Conservation (phyloP, 2,888 invertebrate species). For the Hydrotaea cyrtoneurina region DNA sequence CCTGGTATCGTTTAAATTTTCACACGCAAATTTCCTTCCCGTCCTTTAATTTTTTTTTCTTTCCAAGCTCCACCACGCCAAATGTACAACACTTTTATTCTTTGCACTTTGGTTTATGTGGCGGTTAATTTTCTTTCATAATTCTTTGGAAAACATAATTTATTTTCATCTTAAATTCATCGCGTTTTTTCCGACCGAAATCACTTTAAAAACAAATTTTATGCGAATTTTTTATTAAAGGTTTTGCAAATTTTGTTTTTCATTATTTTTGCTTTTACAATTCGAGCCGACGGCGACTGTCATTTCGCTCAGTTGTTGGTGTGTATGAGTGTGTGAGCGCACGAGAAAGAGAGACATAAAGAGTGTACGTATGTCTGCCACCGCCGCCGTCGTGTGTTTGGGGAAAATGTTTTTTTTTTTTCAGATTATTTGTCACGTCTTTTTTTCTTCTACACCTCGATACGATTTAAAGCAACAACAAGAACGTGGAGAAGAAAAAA, state of each 20-base stretch:
- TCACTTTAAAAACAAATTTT: slow-evolving; percentile 27
- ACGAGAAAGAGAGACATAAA: slow-evolving; percentile 74
- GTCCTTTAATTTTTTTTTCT: not conserved
- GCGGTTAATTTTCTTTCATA: not conserved
- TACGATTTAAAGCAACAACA: slow-evolving; percentile 62
- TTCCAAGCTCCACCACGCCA: not conserved
- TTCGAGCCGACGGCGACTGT: slow-evolving; percentile 22
- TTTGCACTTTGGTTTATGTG: not conserved
- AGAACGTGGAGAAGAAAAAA: slow-evolving; percentile 54
- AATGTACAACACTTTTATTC: not conserved
- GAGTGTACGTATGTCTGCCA: slow-evolving; percentile 68
- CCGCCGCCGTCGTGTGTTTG: no score
- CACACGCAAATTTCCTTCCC: not conserved
- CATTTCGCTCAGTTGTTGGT: slow-evolving; percentile 30
- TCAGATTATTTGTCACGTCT: slow-evolving; percentile 50
- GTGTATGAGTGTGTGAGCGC: slow-evolving; percentile 60
- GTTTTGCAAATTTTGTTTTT: slow-evolving; percentile 46
- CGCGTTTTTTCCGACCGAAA: not conserved
- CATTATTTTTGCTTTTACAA: slow-evolving; percentile 38
- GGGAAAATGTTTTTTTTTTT: slow-evolving; percentile 54
- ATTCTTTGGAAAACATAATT: not conserved
- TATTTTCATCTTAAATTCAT: not conserved
- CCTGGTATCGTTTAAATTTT: not conserved
- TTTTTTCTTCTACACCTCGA: slow-evolving; percentile 51
- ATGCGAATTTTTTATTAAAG: slow-evolving; percentile 15